A percentile compares a stretch with the other conserved stretches of the same genome.
Conservation (phyloP, 2,113 vertebrate genomes). For the Sturnus vulgaris region DNA sequence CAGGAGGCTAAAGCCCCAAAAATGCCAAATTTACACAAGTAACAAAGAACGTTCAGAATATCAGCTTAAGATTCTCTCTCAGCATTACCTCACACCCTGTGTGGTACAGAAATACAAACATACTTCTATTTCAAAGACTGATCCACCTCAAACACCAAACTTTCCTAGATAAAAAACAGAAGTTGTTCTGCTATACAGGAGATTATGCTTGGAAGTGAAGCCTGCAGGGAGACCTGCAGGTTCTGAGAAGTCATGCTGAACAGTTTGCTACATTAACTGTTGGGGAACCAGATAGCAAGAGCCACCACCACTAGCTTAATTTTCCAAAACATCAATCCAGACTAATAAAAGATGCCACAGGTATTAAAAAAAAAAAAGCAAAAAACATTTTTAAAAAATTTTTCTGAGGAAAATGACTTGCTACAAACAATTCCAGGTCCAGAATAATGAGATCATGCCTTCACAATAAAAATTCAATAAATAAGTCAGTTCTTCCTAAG, state of each 20-base stretch:
- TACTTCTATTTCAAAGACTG: background rate
- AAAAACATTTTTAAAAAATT: background rate
- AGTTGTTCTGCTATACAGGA: background rate
- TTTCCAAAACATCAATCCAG: background rate
- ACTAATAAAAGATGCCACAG: background rate
- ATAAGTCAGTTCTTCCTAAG: slow-evolving; percentile 3
- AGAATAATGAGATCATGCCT: slow-evolving; percentile 31
- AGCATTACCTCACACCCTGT: background rate
- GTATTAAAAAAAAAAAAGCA: background rate
- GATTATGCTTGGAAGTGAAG: background rate
- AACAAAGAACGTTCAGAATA: background rate
- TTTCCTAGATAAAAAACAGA: background rate
- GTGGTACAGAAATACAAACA: background rate
- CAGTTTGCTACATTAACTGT: background rate
- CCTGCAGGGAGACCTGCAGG: background rate
- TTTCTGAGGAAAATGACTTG: background rate
- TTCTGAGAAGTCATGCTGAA: background rate
- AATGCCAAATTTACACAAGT: background rate
- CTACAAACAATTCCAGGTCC: background rate
- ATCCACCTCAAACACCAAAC: background rate
- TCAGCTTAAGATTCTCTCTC: background rate
- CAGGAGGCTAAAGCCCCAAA: background rate
- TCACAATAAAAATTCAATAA: slow-evolving; percentile 19
- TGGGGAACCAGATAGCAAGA: background rate
- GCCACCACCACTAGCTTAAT: background rate